These are phyloP conservation scores for Sminthurides bifidus DNA, from an alignment of 1,140 invertebrate species.

Conservation along the genomic window DNA sequence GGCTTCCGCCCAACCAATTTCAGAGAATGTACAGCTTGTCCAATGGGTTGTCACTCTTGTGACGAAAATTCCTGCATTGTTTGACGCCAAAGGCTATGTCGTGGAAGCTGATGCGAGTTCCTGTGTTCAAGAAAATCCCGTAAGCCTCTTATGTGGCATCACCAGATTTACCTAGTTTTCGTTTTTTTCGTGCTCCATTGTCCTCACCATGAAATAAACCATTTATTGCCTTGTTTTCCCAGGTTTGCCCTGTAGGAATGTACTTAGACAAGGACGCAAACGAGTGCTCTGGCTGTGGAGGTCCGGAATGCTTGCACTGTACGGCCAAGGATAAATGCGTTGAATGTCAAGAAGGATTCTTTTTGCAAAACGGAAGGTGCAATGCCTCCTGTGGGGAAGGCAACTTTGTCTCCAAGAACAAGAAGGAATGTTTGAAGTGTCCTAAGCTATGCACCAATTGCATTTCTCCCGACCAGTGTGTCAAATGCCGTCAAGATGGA, in stretches of 20 bases:
- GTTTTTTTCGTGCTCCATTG: neutral
- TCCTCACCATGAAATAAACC: neutral
- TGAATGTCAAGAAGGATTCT: conserved; percentile 47
- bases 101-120: neutral
- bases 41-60: conserved; percentile 50
- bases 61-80: conserved; percentile 33
- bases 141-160: conserved; percentile 5
- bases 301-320: conserved; percentile 54
- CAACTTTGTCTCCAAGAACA: conserved; percentile 6
- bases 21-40: conserved; percentile 61
- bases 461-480: conserved; percentile 49
- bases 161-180: neutral
- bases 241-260: conserved; percentile 21
- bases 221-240: neutral
- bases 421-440: conserved; percentile 27
- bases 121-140: conserved; percentile 16
- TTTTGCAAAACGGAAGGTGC: conserved; percentile 21
- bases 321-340: conserved; percentile 50
- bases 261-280: conserved; percentile 15
- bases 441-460: conserved; percentile 54
- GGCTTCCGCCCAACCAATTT: conserved; percentile 65
- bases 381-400: conserved; percentile 16
- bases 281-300: conserved; percentile 23
- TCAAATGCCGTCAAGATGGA: conserved; percentile 49
- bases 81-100: conserved; percentile 10